A percentile compares a stretch with the other conserved stretches of the same genome.
These are phyloP conservation scores for Chiropotes sagulatus DNA, from an alignment of 2,797 vertebrate genomes.

Conservation along the genomic window DNA sequence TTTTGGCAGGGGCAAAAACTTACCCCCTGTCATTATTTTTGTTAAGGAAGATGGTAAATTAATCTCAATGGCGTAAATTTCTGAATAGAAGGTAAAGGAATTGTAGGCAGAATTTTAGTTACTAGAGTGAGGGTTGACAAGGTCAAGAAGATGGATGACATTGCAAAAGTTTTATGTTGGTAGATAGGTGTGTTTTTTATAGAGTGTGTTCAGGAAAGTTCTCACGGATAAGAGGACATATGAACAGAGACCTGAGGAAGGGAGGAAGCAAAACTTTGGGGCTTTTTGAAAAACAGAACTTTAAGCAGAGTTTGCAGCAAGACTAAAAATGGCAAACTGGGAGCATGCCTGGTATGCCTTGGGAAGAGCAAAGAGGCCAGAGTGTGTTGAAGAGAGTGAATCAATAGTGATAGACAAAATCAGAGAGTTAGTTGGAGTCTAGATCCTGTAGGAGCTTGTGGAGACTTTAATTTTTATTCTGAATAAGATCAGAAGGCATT, in stretches of 20 bases:
- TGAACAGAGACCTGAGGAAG: not conserved
- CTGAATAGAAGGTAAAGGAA: not conserved
- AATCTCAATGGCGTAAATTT: not conserved
- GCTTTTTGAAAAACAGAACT: not conserved
- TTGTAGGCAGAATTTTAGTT: not conserved
- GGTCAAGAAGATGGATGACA: not conserved
- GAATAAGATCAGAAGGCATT: not conserved
- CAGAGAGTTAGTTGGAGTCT: not conserved
- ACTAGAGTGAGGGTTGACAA: not conserved
- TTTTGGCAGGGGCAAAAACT: not conserved
- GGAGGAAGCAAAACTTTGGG: not conserved
- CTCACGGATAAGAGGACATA: not conserved
- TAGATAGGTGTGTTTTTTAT: not conserved
- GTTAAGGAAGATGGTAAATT: not conserved
- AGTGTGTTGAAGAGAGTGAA: not conserved
- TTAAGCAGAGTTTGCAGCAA: not conserved
- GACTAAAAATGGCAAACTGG: not conserved
- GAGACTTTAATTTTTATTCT: not conserved
- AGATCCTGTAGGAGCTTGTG: not conserved
- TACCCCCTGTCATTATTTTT: not conserved
- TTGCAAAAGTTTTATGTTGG: not conserved
- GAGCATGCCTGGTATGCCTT: not conserved
- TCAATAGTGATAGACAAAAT: not conserved
- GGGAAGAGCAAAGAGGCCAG: not conserved
- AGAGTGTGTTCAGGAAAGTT: not conserved